phyloP scores from a whole-genome alignment of 1,140 invertebrate genomes.

The Popillia japonica region DNA sequence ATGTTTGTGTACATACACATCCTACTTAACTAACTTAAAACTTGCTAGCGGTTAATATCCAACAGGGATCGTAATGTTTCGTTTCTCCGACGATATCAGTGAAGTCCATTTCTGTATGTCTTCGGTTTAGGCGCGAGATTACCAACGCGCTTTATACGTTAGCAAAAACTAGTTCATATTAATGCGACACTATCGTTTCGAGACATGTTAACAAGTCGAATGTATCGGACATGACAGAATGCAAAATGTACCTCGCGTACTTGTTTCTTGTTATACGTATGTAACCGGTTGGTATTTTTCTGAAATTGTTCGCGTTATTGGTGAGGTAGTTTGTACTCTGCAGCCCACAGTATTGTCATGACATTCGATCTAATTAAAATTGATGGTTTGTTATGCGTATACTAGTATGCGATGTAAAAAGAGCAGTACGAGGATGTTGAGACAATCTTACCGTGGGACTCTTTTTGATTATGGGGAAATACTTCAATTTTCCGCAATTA shows the following conservation, averaged over 20 bases:
- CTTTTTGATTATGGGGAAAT: too few species aligned
- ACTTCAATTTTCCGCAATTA: too few species aligned
- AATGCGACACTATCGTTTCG: constrained; percentile 25
- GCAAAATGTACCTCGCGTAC: constrained; percentile 1
- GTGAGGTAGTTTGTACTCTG: neutral
- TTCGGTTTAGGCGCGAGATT: neutral
- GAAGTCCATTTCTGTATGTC: neutral
- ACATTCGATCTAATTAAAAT: constrained; percentile 17
- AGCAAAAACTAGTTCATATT: constrained; percentile 22
- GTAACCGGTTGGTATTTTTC: constrained; percentile 17
- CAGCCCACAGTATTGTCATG: neutral
- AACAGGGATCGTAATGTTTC: neutral
- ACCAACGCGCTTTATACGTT: neutral
- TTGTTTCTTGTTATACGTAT: constrained; percentile 1
- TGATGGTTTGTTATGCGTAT: neutral
- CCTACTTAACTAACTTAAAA: neutral
- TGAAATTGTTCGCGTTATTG: constrained; percentile 23
- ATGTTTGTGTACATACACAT: neutral
- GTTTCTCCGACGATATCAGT: neutral
- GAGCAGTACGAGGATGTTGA: too few species aligned
- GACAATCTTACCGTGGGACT: too few species aligned
- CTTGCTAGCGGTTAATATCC: neutral
- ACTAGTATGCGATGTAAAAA: neutral
- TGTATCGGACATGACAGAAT: constrained; percentile 33
- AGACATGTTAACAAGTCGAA: constrained; percentile 33